Conservation (phyloP, 2,888 invertebrate genomes). For the Liodrosophila aerea region DNA sequence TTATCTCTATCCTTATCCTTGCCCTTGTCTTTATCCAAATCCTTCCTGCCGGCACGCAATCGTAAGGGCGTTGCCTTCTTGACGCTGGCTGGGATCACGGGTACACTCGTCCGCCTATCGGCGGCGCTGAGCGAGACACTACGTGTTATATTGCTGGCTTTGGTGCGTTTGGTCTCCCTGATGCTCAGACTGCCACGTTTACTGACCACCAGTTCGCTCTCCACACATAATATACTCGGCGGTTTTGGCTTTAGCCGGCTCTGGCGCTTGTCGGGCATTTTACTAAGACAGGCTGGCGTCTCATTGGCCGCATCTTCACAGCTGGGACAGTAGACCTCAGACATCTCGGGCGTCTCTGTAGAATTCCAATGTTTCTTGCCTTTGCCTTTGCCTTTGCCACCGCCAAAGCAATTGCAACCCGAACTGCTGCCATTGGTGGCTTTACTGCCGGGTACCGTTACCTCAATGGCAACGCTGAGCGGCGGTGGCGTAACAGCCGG, state of each 20-base stretch:
- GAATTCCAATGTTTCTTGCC: slow-evolving; percentile 80
- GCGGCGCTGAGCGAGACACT: slow-evolving; percentile 71
- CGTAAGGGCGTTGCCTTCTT: slow-evolving; percentile 37
- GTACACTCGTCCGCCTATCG: slow-evolving; percentile 63
- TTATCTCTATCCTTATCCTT: slow-evolving; percentile 44
- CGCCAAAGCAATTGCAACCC: slow-evolving; percentile 82
- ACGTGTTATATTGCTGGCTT: slow-evolving; percentile 59
- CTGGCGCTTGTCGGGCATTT: slow-evolving; percentile 79
- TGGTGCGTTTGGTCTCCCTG: slow-evolving; percentile 46
- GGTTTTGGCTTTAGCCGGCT: slow-evolving; percentile 76
- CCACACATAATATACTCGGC: slow-evolving; percentile 80
- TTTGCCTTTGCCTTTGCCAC: slow-evolving; percentile 60
- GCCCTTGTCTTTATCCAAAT: slow-evolving; percentile 54
- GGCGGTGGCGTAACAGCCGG: slow-evolving; percentile 55
- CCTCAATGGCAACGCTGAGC: slow-evolving; percentile 56
- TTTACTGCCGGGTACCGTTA: slow-evolving; percentile 37
- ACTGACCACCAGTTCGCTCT: slow-evolving; percentile 80
- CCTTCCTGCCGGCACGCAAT: slow-evolving; percentile 57
- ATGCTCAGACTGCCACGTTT: slow-evolving; percentile 66
- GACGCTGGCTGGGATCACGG: slow-evolving; percentile 25
- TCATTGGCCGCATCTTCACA: slow-evolving; percentile 80
- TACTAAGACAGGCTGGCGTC: slow-evolving; percentile 84
- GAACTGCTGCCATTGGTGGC: slow-evolving; percentile 48
- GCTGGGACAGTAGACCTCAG: slow-evolving; percentile 85
- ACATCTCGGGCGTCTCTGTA: slow-evolving; percentile 83